Base-by-base conservation (phyloP, 2,113 vertebrate species). In the Benitochromis conjunctus region DNA sequence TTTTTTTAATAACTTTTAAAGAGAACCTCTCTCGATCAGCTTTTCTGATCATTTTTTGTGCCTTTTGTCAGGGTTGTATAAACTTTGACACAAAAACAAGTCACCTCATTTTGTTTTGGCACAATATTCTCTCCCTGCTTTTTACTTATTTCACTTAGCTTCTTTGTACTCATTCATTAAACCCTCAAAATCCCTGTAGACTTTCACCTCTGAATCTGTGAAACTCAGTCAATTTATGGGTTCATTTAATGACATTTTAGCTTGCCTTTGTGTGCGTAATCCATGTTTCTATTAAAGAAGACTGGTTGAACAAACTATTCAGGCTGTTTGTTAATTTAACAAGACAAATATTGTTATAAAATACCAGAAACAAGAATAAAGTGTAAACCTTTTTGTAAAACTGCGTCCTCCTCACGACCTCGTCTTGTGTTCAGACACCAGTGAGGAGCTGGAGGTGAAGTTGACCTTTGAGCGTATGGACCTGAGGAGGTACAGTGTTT, bases 401-500 rank as follows among this genome's bases (percentile, higher is more conserved):
- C 43, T 69, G 7, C 14, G 21, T 69, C 16, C 38, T 24, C 62
- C 36, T 41, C 21, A 29, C 2, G 3, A 43, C 21, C 2, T 6
- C 9, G 9, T 79, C 13, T 51, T 34, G 24, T 78, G 56, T 74
- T 12, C 86, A 95, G 94, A 89, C 16, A 2, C 9, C 0, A 76
- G n/a, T 16, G 53, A 81, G 34, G 19, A 87, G 58, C 36, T 78
- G 38, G 48, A 89, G 1, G 24, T 89, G 83, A 62, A 76, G 2
- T 10, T 96, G 19, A 82, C 16, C 3, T 31, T 95, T 34, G 81
- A 92, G 18, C 88, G 88, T 9, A 79, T n/a, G 18, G 84, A 90
- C 18, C 76, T 96, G 84, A 77, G 79, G 89, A 90, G 77, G 80
- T 96, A 96, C 89, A 93, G 95, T 5, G 36, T 95, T 31, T 96